Percentiles rank a stretch among this genome's conserved stretches.
Evolutionary conservation across 2,113 vertebrate genomes (phyloP).

Genomic region (Oxygymnocypris stewartii): DNA sequence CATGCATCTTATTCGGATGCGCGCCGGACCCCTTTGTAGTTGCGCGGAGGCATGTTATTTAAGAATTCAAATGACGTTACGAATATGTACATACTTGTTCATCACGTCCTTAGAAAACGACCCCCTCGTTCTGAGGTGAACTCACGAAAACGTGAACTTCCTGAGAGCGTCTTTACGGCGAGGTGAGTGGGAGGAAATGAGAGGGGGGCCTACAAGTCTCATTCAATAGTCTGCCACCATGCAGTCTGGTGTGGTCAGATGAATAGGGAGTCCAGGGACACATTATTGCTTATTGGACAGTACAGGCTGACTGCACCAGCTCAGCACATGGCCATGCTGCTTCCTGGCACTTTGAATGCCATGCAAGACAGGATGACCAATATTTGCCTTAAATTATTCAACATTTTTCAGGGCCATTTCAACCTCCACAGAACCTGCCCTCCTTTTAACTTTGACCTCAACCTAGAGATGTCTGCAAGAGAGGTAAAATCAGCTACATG

Average conservation of each 20-base stretch:
- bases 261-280: slow-evolving; percentile 76
- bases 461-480: slow-evolving; percentile 48
- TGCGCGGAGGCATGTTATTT: slow-evolving; percentile 61
- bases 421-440: slow-evolving; percentile 22
- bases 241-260: slow-evolving; percentile 78
- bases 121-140: slow-evolving; percentile 67
- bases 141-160: slow-evolving; percentile 40
- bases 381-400: slow-evolving; percentile 77
- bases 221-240: slow-evolving; percentile 79
- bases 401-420: slow-evolving; percentile 73
- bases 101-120: slow-evolving; percentile 41
- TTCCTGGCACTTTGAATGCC: slow-evolving; percentile 75
- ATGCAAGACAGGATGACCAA: slow-evolving; percentile 70
- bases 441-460: slow-evolving; percentile 56
- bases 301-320: slow-evolving; percentile 74
- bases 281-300: slow-evolving; percentile 81
- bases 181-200: slow-evolving; percentile 65
- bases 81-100: slow-evolving; percentile 68
- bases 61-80: slow-evolving; percentile 61
- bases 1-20: slow-evolving; percentile 66
- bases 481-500: slow-evolving; percentile 55
- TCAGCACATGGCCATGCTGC: slow-evolving; percentile 72
- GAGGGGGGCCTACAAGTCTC: slow-evolving; percentile 67
- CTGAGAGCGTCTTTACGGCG: slow-evolving; percentile 45
- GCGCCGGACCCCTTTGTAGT: slow-evolving; percentile 56